Evolutionary conservation across 1,140 invertebrate genomes (phyloP), one percentile per base, ranked within the genome.

Genomic region (Atta colombica): DNA sequence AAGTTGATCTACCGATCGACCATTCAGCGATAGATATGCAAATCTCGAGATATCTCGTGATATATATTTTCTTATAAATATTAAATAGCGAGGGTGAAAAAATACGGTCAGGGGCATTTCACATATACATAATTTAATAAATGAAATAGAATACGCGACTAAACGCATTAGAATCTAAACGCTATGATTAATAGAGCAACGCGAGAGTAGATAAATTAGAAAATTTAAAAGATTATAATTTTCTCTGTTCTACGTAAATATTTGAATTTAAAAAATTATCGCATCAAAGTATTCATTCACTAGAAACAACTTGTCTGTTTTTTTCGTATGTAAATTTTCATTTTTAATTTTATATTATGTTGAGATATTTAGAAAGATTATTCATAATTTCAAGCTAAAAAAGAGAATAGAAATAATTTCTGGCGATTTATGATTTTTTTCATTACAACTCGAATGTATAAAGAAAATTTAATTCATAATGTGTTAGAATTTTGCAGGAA

Each of bases 41-140:
- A 81, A 81, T 71, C 21, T 58, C 51, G 31, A 71, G 65, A 58
- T 69, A 66, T 68, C 74, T 77, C 35, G 8, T 31, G 51, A 61
- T 45, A 66, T 51, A 14, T 45, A 18, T 21, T 78, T 78, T 25
- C 31, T 53, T 53, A 45, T 35, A n/a, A 80, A 80, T 80, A 66
- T 80, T 68, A 21, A 80, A 35, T 35, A 16, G 18, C 45, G 18
- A 78, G 49, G 45, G 49, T 77, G 60, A 81, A 7, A 45, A 71
- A 72, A 58, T 72, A 71, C 31, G 31, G 12, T 81, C 51, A 45
- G 53, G 39, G 10, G n/a, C 31, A 58, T 28, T 45, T 45, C 21
- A 28, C 14, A 58, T 58, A 81, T 72, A 60, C 16, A 14, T 39
- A 72, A 72, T 58, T 55, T 68, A 81, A 58, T 63, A 45, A 55